These are phyloP conservation scores for Bos taurus DNA, from an alignment of 2,113 vertebrate genomes.

Conservation along the genomic window ARS-UCD2.0 NC_037357.1:128647501-128648000, in stretches of 20 bases:
- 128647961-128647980: conserved; percentile 1
- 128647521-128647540: background rate
- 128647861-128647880: background rate
- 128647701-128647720: background rate
- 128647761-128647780: background rate
- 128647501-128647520: background rate
- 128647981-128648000: background rate
- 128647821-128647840: background rate
- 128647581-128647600: background rate
- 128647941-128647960: background rate
- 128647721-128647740: background rate
- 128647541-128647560: background rate
- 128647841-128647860: background rate
- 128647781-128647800: background rate
- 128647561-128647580: background rate
- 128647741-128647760: background rate
- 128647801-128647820: background rate
- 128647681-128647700: background rate
- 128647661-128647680: background rate
- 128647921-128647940: background rate
- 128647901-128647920: background rate
- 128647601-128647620: background rate
- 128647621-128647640: background rate
- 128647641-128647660: background rate
- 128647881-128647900: background rate